Conservation (phyloP, 2,888 invertebrate species). For the Melipona beecheii region DNA sequence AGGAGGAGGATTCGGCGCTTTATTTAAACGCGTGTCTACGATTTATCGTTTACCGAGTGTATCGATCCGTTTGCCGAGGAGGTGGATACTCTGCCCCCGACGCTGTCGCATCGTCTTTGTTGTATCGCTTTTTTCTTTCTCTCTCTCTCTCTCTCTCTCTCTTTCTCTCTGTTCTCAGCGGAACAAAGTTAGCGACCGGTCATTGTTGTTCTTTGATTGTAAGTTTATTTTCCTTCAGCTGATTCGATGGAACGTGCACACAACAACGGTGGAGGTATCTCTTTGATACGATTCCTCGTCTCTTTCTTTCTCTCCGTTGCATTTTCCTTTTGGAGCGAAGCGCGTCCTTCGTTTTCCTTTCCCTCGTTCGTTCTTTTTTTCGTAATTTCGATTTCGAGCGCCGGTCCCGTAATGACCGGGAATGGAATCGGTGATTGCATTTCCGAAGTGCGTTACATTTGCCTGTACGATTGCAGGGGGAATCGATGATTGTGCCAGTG, state of each 20-base stretch:
- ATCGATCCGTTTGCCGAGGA: slow-evolving; percentile 40
- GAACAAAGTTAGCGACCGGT: slow-evolving; percentile 34
- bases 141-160: too few relatives aligned
- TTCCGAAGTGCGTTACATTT: neutral
- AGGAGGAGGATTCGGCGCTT: slow-evolving; percentile 34
- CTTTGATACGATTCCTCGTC: slow-evolving; percentile 6
- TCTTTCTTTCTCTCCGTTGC: too few relatives aligned
- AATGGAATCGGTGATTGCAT: neutral
- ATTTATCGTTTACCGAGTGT: slow-evolving; percentile 47
- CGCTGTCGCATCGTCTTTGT: neutral
- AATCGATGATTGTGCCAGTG: slow-evolving; percentile 5
- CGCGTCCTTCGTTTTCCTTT: neutral
- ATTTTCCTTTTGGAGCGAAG: neutral
- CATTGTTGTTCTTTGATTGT: slow-evolving; percentile 47
- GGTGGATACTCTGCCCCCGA: neutral
- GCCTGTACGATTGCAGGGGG: neutral
- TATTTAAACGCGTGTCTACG: slow-evolving; percentile 45
- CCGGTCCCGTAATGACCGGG: neutral
- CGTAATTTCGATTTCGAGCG: neutral
- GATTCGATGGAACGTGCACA: slow-evolving; percentile 40
- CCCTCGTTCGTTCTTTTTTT: neutral
- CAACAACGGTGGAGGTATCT: slow-evolving; percentile 12
- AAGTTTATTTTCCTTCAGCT: slow-evolving; percentile 43
- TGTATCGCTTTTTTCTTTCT: neutral
- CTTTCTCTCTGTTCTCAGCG: neutral